Evolutionary conservation across 2,113 vertebrate species (phyloP).

Genomic region (Pelodiscus sinensis): DNA sequence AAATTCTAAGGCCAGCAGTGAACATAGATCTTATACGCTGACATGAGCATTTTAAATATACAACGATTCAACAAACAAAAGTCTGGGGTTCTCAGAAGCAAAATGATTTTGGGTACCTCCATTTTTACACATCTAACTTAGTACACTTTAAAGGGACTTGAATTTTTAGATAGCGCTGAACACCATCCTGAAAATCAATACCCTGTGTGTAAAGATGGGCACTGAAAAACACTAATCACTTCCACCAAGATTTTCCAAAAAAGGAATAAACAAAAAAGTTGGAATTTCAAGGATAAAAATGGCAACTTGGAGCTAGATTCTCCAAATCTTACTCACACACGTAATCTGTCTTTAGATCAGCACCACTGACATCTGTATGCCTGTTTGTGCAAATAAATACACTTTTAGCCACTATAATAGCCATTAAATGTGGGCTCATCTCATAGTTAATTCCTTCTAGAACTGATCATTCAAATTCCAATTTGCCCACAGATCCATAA

Average conservation of each 20-base stretch:
- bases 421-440: no score
- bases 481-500: background rate
- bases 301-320: background rate
- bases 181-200: background rate
- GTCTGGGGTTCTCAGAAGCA: background rate
- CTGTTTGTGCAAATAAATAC: background rate
- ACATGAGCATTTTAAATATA: background rate
- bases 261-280: background rate
- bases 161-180: background rate
- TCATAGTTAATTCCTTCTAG: background rate
- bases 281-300: background rate
- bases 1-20: no score
- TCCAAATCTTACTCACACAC: no score
- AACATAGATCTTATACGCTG: background rate
- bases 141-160: background rate
- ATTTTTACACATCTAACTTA: background rate
- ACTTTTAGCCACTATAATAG: background rate
- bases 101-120: background rate
- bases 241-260: background rate
- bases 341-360: background rate
- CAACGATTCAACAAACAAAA: background rate
- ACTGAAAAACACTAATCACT: background rate
- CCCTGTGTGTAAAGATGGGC: background rate
- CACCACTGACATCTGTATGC: background rate
- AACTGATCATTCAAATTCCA: background rate